Percentiles rank a stretch among this genome's conserved stretches.
These are phyloP conservation scores for Notiomystis cincta DNA, from an alignment of 2,113 vertebrate genomes.

Conservation along the genomic window DNA sequence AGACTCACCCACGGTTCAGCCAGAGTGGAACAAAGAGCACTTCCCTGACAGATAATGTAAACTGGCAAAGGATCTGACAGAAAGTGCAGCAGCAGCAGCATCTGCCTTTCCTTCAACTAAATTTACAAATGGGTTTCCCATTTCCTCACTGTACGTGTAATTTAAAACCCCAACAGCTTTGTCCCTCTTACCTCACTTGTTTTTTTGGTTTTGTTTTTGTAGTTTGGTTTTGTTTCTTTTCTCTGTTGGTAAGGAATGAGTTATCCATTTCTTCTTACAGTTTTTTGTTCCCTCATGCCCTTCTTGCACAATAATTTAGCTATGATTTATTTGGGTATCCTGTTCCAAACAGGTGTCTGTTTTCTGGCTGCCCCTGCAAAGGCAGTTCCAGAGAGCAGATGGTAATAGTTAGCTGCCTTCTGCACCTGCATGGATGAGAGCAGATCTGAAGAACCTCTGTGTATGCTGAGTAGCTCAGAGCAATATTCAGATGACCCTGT, in stretches of 20 bases:
- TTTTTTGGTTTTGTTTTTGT: background rate
- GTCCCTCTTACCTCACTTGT: background rate
- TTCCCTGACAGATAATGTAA: background rate
- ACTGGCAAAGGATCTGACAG: background rate
- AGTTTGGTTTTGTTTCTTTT: background rate
- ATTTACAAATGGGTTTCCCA: background rate
- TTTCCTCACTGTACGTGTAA: background rate
- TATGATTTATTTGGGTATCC: background rate
- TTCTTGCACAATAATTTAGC: background rate
- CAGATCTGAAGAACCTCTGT: slow-evolving; percentile 30
- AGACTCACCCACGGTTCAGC: background rate
- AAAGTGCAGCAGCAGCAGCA: background rate
- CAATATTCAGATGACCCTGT: background rate
- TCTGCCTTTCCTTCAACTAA: background rate
- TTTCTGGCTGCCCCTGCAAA: slow-evolving; percentile 22
- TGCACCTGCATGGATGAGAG: slow-evolving; percentile 49
- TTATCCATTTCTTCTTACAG: background rate
- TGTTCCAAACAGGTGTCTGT: slow-evolving; percentile 42
- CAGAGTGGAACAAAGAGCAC: rapidly evolving
- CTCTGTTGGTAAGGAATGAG: background rate
- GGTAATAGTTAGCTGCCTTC: slow-evolving; percentile 50
- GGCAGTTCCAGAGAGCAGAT: slow-evolving; percentile 35
- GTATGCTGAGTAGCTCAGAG: background rate
- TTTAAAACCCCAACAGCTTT: background rate
- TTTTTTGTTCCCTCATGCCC: background rate